Conservation (phyloP, 2,113 vertebrate species). For the Cheilinus undulatus region DNA sequence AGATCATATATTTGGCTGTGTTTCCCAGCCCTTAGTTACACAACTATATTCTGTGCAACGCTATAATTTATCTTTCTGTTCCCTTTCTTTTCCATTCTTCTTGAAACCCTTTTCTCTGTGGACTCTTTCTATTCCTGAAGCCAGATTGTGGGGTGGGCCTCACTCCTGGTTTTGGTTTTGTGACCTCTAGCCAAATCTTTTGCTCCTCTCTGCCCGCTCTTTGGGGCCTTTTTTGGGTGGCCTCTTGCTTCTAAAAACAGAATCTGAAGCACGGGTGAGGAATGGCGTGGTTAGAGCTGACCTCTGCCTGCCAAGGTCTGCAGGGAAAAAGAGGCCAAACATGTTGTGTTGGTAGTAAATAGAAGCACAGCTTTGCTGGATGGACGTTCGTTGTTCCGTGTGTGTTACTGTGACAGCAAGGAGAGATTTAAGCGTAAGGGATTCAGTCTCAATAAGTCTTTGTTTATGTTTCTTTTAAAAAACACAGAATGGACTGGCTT, state of each 20-base stretch:
- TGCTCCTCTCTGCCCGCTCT: not conserved
- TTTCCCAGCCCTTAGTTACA: no score
- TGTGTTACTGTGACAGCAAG: constrained; percentile 28
- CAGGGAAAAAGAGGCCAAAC: constrained; percentile 37
- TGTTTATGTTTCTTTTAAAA: constrained; percentile 10
- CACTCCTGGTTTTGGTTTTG: constrained; percentile 35
- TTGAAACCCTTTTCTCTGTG: constrained; percentile 5
- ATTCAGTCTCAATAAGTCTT: no score
- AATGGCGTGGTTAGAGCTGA: constrained; percentile 56
- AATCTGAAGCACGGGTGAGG: constrained; percentile 30
- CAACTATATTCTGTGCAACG: not conserved
- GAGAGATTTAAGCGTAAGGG: constrained; percentile 3
- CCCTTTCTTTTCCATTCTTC: constrained; percentile 1
- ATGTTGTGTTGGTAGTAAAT: constrained; percentile 46
- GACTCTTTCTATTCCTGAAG: constrained; percentile 21
- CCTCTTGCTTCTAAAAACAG: constrained; percentile 69
- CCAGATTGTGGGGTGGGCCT: constrained; percentile 40
- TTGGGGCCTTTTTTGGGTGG: constrained; percentile 19
- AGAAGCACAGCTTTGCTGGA: constrained; percentile 2
- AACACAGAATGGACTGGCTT: not conserved
- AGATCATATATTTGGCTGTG: no score
- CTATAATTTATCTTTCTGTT: not conserved
- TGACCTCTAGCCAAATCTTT: constrained; percentile 19
- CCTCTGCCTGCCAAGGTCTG: constrained; percentile 36
- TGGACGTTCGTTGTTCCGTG: not conserved